Percentiles rank a stretch among this genome's conserved stretches.
phyloP scores from a whole-genome alignment of 2,113 vertebrate genomes.

The Gobio gobio region DNA sequence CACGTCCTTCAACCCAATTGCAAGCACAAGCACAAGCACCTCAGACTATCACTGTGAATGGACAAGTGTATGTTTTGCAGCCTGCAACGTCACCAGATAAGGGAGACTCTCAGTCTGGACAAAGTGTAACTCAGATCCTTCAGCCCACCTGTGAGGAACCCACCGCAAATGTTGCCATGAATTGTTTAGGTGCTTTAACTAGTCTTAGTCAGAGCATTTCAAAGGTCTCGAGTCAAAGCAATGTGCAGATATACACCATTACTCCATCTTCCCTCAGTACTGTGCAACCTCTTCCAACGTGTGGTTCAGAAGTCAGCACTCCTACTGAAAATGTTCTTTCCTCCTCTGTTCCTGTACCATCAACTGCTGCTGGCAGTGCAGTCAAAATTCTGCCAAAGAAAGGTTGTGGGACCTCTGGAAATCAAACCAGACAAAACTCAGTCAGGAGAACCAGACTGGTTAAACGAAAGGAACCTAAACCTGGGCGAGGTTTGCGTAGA shows the following conservation, averaged over 20 bases:
- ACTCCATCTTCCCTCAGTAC: constrained; percentile 71
- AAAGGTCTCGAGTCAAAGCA: constrained; percentile 88
- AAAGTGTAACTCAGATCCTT: constrained; percentile 89
- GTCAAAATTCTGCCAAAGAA: constrained; percentile 67
- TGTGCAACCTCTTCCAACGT: constrained; percentile 64
- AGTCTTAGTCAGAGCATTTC: constrained; percentile 97
- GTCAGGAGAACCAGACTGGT: constrained; percentile 79
- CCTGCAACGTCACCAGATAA: constrained; percentile 89
- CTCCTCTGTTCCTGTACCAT: constrained; percentile 54
- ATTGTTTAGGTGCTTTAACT: constrained; percentile 93
- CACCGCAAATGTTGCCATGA: constrained; percentile 91
- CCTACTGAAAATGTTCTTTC: constrained; percentile 54
- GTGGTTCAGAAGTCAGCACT: constrained; percentile 53
- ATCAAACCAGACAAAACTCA: constrained; percentile 74
- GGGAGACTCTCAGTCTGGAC: constrained; percentile 75
- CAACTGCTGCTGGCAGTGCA: constrained; percentile 53
- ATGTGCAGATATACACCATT: constrained; percentile 73
- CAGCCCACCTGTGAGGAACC: constrained; percentile 94
- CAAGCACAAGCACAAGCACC: constrained; percentile 82
- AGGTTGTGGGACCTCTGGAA: constrained; percentile 51
- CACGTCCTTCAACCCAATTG: constrained; percentile 82
- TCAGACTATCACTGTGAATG: constrained; percentile 95
- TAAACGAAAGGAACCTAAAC: constrained; percentile 72
- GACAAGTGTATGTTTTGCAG: constrained; percentile 94
- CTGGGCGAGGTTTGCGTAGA: constrained; percentile 58